A percentile compares a stretch with the other conserved stretches of the same genome.
phyloP scores from a whole-genome alignment of 2,797 vertebrate genomes.

The Vultur gryphus region DNA sequence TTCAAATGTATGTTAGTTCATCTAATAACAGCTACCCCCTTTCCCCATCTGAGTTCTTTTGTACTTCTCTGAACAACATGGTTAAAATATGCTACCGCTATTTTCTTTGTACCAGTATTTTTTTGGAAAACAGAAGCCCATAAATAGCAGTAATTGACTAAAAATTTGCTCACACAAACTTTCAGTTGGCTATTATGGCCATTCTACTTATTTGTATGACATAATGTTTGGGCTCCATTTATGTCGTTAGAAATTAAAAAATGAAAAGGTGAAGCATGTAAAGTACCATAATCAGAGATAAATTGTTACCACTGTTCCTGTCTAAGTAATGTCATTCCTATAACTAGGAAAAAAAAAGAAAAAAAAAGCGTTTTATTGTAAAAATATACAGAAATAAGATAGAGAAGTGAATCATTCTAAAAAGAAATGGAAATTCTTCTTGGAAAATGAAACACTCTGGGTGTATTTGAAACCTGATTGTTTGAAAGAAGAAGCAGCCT shows the following conservation, averaged over 20 bases:
- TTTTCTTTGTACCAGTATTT: not conserved
- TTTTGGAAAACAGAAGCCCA: not conserved
- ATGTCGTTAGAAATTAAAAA: not conserved
- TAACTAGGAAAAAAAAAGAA: not conserved
- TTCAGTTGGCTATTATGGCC: not conserved
- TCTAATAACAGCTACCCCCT: not conserved
- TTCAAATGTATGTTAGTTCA: not conserved
- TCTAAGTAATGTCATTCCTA: not conserved
- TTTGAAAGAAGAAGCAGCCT: constrained; percentile 3
- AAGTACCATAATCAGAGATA: not conserved
- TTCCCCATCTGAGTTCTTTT: not conserved
- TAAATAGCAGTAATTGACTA: not conserved
- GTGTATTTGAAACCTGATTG: not conserved
- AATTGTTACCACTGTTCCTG: not conserved
- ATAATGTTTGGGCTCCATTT: not conserved
- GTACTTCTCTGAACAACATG: not conserved
- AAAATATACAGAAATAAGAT: not conserved
- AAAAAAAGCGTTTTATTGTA: not conserved
- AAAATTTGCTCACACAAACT: not conserved
- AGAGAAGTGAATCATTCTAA: not conserved
- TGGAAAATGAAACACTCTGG: constrained; percentile 1
- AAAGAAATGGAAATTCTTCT: constrained; percentile 1
- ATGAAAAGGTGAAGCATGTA: not conserved
- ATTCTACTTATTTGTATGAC: not conserved
- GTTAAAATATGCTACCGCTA: not conserved